Percentiles rank a stretch among this genome's conserved stretches.
Evolutionary conservation across 2,888 invertebrate species (phyloP).

Genomic region (Copidosoma aretas): DNA sequence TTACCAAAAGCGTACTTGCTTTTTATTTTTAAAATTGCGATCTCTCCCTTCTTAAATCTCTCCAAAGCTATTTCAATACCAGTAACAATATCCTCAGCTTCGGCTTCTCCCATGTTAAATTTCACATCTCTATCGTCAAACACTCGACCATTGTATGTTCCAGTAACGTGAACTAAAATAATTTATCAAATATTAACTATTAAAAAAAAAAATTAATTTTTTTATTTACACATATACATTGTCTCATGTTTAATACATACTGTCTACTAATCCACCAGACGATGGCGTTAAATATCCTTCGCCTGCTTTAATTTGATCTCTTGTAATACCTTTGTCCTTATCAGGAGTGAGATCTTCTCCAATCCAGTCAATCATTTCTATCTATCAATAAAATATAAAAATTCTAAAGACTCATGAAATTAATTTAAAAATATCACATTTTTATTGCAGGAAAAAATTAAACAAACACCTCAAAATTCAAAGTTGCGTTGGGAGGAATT

Average conservation of each 20-base stretch:
- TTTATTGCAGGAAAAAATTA: slow-evolving; percentile 1
- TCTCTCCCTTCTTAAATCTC: slow-evolving; percentile 82
- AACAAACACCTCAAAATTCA: slow-evolving; percentile 81
- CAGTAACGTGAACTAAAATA: slow-evolving; percentile 75
- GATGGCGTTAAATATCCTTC: slow-evolving; percentile 76
- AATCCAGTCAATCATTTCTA: slow-evolving; percentile 87
- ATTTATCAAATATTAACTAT: not conserved
- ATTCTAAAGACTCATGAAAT: slow-evolving; percentile 16
- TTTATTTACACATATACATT: not conserved
- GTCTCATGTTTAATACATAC: slow-evolving; percentile 64
- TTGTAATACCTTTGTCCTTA: slow-evolving; percentile 83
- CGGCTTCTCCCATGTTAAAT: slow-evolving; percentile 87
- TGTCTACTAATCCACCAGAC: slow-evolving; percentile 82
- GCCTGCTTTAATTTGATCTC: slow-evolving; percentile 75
- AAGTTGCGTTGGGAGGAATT: slow-evolving; percentile 86
- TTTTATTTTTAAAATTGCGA: slow-evolving; percentile 74
- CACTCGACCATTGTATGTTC: slow-evolving; percentile 69
- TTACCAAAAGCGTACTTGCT: slow-evolving; percentile 79
- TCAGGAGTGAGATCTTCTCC: slow-evolving; percentile 88
- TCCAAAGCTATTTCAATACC: slow-evolving; percentile 84
- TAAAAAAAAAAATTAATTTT: not conserved
- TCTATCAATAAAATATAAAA: slow-evolving; percentile 64
- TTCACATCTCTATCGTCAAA: slow-evolving; percentile 85
- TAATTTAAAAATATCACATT: not conserved
- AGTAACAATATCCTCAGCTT: slow-evolving; percentile 74